These are phyloP conservation scores for Spicauda simplicius DNA, from an alignment of 2,888 invertebrate species.

Conservation along the genomic window DNA sequence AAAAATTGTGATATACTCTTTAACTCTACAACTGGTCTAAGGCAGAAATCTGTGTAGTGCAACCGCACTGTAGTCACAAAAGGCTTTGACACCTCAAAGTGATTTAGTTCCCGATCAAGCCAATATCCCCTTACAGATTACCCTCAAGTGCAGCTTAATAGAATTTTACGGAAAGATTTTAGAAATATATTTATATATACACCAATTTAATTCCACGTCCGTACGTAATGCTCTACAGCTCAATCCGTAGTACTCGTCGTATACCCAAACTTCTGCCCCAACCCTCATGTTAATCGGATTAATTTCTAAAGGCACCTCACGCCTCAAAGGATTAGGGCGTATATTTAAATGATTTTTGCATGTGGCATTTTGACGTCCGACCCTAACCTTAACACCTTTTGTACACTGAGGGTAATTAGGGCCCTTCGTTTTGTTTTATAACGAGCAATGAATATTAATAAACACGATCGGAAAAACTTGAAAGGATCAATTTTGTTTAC, in stretches of 20 bases:
- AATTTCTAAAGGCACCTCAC: slow-evolving; percentile 67
- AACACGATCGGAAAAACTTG: slow-evolving; percentile 52
- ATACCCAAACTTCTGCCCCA: slow-evolving; percentile 44
- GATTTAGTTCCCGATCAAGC: background rate
- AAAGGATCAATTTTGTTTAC: slow-evolving; percentile 15
- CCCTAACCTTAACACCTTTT: slow-evolving; percentile 63
- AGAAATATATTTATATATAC: background rate
- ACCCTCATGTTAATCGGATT: slow-evolving; percentile 72
- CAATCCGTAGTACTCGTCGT: slow-evolving; percentile 17
- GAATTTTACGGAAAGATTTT: slow-evolving; percentile 8
- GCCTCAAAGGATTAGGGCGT: slow-evolving; percentile 57
- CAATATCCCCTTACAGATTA: slow-evolving; percentile 6
- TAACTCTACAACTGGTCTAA: too few relatives aligned
- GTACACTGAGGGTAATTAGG: slow-evolving; percentile 59
- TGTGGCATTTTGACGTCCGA: slow-evolving; percentile 65
- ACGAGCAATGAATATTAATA: slow-evolving; percentile 79
- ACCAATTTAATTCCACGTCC: slow-evolving; percentile 23
- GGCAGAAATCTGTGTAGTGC: too few relatives aligned
- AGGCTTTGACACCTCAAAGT: too few relatives aligned
- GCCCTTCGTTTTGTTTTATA: slow-evolving; percentile 66
- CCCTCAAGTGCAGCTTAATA: slow-evolving; percentile 19
- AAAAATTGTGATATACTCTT: too few relatives aligned
- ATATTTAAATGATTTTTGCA: slow-evolving; percentile 73
- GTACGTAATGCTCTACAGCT: slow-evolving; percentile 3
- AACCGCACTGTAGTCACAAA: too few relatives aligned